Percentiles rank a stretch among this genome's conserved stretches.
Conservation (phyloP, 1,140 invertebrate species). For the Subanguina moxae region DNA sequence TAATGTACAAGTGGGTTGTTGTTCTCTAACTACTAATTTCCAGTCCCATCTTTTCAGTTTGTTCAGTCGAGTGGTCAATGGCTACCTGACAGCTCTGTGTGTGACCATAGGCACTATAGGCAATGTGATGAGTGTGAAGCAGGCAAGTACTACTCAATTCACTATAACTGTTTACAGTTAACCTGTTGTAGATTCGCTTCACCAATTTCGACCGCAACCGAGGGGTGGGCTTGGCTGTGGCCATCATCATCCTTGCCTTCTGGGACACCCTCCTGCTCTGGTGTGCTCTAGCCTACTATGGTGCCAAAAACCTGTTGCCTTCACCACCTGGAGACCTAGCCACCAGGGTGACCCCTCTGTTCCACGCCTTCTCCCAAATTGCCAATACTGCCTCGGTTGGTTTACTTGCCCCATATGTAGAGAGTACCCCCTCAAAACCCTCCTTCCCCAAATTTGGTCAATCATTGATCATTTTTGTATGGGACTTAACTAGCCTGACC, state of each 20-base stretch:
- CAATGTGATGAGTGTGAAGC: slow-evolving; percentile 39
- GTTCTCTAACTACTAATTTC: not conserved
- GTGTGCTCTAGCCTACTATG: slow-evolving; percentile 51
- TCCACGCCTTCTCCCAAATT: slow-evolving; percentile 44
- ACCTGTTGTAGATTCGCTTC: slow-evolving; percentile 7
- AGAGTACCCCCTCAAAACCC: no score
- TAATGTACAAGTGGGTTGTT: no score
- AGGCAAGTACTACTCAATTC: slow-evolving; percentile 21
- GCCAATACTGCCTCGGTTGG: slow-evolving; percentile 51
- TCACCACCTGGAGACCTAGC: slow-evolving; percentile 20
- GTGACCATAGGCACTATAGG: slow-evolving; percentile 47
- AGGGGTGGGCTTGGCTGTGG: slow-evolving; percentile 48
- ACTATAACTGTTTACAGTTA: no score
- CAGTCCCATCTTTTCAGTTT: slow-evolving; percentile 28
- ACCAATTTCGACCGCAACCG: slow-evolving; percentile 51
- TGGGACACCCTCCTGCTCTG: slow-evolving; percentile 52
- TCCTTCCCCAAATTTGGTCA: no score
- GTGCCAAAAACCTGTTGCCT: slow-evolving; percentile 32
- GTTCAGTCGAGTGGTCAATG: slow-evolving; percentile 40
- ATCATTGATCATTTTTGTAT: no score
- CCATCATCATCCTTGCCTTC: slow-evolving; percentile 43
- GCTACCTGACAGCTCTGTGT: slow-evolving; percentile 36
- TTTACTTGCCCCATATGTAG: not conserved
- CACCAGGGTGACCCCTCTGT: slow-evolving; percentile 36
- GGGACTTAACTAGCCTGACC: no score